Base-by-base conservation (phyloP, 2,888 invertebrate species). In the Drosophila formosana region DNA sequence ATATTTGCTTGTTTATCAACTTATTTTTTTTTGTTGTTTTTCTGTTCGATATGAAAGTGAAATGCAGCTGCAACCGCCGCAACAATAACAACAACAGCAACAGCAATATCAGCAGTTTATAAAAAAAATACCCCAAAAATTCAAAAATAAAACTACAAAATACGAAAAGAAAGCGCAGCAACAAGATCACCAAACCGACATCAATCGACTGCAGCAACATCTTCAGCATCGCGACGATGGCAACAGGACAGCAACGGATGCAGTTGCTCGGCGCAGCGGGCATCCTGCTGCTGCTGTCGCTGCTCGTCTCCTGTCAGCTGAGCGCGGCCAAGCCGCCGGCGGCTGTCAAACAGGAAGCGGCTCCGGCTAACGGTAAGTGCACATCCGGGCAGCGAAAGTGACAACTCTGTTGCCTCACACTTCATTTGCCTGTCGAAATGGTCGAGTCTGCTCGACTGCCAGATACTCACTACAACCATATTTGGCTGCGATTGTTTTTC, bases 361-460 rank as follows among this genome's bases (percentile, higher is more conserved):
- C 26, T 28, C 56, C 56, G 45, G 65, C 61, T 30, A 82, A 80
- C 61, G 89, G 87, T 87, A 75, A 89, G 87, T 74, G 46, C 46
- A 37, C 11, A 57, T 57, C 56, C 56, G 56, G 37, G 56, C 47
- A 56, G 75, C 61, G 68, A 75, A 75, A 78, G 78, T 73, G 57
- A 62, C 65, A 50, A 52, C 60, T 62, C 25, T 26, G 45, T 18
- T 3, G 1, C 30, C 13, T 8, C 45, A 2, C n/a, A 0, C 52
- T 43, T 23, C 46, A 23, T 49, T 13, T 4, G 23, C 37, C 25
- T 49, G 34, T 41, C 81, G 82, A 84, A 80, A 74, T 74, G 78
- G 28, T 28, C 28, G 28, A 4, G 28, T 28, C 4, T 30, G 7
- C 30, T 30, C 30, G 30, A 30, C 30, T 30, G 30, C 30, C 30